Evolutionary conservation across 2,797 vertebrate species (phyloP), one percentile per base, ranked within the genome.

Genomic region (Dermochelys coriacea): DNA sequence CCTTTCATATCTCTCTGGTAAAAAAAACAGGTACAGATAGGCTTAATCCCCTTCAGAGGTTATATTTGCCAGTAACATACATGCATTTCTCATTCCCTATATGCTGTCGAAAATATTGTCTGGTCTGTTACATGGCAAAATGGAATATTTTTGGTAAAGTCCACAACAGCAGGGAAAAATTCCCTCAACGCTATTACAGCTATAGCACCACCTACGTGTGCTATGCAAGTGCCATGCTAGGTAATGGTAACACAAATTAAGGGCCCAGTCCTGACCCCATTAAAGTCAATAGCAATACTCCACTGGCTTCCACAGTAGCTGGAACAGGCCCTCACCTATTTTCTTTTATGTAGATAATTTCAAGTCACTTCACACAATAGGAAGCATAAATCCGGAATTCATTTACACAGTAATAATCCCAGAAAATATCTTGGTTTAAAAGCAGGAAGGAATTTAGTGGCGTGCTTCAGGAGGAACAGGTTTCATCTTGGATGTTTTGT

Each of bases 361-460:
- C 52, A 64, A 45, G 55, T 10, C 71, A 34, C 81, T 89, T 88
- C 45, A 78, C 14, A 51, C 0, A 1, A 75, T 18, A 83, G 55
- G 84, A 92, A 93, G 79, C 80, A 47, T 75, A 86, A 92, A 92
- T 0, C 75, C 29, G 27, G 55, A 93, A 91, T 96, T 94, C 4
- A 93, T 92, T 93, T 61, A 88, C 34, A 78, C 55, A 2, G n/a
- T 86, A 91, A 84, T 23, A 78, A 59, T 57, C 49, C 23, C 52
- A 85, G 82, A 92, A 90, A 92, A 75, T 90, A 34, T 87, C 41
- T 87, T 92, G 59, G 74, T 49, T 82, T 81, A 87, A 82, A 34
- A 77, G 61, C 61, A 93, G 86, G 50, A 79, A 93, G 55, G 92
- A 92, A 90, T 18, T 9, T 37, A 90, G 85, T 49, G 49, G 41